phyloP scores from a whole-genome alignment of 2,797 vertebrate species.

The Ceryle rudis region DNA sequence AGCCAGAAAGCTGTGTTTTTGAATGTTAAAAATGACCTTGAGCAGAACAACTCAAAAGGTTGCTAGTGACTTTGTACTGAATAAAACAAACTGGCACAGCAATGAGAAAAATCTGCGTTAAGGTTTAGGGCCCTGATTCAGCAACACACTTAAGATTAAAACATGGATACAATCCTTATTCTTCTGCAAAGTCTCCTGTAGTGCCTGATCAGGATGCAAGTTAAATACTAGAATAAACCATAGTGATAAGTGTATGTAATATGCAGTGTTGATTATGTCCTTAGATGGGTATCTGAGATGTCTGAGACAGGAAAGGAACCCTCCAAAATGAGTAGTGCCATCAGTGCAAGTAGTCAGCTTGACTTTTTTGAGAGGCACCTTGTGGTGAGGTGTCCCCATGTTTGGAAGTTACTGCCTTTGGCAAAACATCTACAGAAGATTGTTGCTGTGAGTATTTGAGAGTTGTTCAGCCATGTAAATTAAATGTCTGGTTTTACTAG shows the following conservation, averaged over 20 bases:
- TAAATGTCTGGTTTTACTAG: not conserved
- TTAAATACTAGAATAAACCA: not conserved
- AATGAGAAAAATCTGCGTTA: constrained; percentile 51
- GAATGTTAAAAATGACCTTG: constrained; percentile 69
- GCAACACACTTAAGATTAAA: not conserved
- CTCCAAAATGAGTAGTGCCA: not conserved
- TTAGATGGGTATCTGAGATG: not conserved
- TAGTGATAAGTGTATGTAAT: not conserved
- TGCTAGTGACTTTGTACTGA: constrained; percentile 50
- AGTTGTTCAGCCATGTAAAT: not conserved
- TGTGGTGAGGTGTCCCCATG: not conserved
- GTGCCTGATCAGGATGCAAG: not conserved
- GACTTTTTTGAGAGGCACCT: not conserved
- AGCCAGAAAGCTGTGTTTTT: constrained; percentile 59
- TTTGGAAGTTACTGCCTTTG: not conserved
- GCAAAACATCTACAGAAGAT: not conserved
- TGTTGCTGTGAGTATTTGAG: not conserved
- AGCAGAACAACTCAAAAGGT: constrained; percentile 38
- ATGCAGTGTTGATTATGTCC: not conserved
- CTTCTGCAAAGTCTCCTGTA: not conserved
- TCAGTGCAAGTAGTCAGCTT: not conserved
- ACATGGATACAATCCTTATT: not conserved
- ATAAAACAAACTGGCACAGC: constrained; percentile 60
- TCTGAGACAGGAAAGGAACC: not conserved
- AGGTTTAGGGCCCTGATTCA: constrained; percentile 39